Evolutionary conservation across 2,888 invertebrate species (phyloP).

Genomic region (Chrysina gloriosa): DNA sequence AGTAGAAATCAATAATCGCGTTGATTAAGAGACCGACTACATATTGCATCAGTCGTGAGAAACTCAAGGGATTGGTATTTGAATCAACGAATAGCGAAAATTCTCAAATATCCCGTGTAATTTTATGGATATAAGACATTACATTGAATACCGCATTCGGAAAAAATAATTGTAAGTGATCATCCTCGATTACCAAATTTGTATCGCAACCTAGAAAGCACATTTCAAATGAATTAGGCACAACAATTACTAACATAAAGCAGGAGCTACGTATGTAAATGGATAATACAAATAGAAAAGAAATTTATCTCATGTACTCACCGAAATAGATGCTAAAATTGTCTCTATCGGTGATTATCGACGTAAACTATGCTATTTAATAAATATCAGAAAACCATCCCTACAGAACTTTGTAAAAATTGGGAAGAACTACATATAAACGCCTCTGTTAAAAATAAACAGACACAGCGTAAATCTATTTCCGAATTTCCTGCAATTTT

Average conservation of each 20-base stretch:
- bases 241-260: no score
- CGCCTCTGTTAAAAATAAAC: constrained; percentile 16
- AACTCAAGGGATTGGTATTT: background rate
- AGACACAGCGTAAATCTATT: constrained; percentile 6
- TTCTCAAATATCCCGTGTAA: background rate
- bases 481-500: constrained; percentile 16
- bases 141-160: no score
- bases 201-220: no score
- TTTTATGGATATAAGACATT: background rate
- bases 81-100: background rate
- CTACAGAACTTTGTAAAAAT: background rate
- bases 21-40: background rate
- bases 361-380: background rate
- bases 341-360: no score
- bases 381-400: background rate
- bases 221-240: no score
- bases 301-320: no score
- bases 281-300: no score
- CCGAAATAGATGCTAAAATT: no score
- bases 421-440: background rate
- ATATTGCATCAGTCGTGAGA: background rate
- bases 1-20: constrained; percentile 8
- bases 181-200: no score
- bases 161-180: no score
- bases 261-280: no score